These are phyloP conservation scores for Desmophyllum pertusum DNA, from an alignment of 92 coral and sea anemone species.

Conservation along the genomic window DNA sequence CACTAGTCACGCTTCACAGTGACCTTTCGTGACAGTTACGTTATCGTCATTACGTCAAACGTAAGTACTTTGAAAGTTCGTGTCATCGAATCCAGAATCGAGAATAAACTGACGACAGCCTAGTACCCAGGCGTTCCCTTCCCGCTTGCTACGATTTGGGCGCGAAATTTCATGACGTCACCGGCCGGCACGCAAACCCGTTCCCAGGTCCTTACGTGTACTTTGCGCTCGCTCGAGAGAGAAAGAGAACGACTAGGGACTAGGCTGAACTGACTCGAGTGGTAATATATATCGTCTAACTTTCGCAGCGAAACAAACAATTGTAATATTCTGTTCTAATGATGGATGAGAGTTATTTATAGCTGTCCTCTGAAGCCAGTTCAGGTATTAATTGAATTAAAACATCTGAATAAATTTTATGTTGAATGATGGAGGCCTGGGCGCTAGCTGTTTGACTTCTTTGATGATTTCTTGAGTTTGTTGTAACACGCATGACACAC, in stretches of 20 bases:
- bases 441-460: slow-evolving; percentile 34
- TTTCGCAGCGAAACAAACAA: not conserved
- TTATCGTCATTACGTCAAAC: not conserved
- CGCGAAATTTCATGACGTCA: too few species aligned
- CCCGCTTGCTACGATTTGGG: too few species aligned
- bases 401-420: not conserved
- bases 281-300: not conserved
- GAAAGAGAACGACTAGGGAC: too few species aligned
- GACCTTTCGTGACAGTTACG: not conserved
- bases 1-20: not conserved
- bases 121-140: too few species aligned
- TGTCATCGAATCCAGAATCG: too few species aligned
- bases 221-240: too few species aligned
- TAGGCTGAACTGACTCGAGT: not conserved
- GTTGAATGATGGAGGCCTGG: not conserved
- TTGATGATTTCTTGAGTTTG: slow-evolving; percentile 60
- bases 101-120: too few species aligned
- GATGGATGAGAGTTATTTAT: not conserved
- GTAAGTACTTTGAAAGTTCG: not conserved
- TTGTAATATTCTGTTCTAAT: too few species aligned
- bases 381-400: not conserved
- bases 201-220: too few species aligned
- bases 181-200: too few species aligned
- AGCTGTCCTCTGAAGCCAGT: not conserved
- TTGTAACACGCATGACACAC: slow-evolving; percentile 84